Evolutionary conservation across 2,888 invertebrate species (phyloP).

Genomic region (Sinodicranocentrus sp.): DNA sequence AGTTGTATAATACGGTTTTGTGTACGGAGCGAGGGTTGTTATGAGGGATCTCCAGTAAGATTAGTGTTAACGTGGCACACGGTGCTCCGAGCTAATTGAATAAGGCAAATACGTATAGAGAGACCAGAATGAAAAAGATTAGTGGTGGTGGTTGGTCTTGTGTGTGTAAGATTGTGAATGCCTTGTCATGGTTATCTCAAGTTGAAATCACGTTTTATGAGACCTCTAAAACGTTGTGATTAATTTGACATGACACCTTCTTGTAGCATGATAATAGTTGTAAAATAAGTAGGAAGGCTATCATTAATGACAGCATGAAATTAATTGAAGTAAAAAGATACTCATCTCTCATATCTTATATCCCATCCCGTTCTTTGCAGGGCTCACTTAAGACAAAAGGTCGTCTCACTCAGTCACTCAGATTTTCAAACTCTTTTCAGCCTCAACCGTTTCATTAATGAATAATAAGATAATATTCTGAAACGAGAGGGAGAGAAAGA

Average conservation of each 20-base stretch:
- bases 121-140: constrained; percentile 12
- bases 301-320: constrained; percentile 68
- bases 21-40: background rate
- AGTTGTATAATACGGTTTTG: background rate
- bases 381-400: constrained; percentile 47
- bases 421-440: constrained; percentile 24
- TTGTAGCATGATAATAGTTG: constrained; percentile 59
- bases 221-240: constrained; percentile 46
- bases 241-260: constrained; percentile 67
- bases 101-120: background rate
- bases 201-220: constrained; percentile 54
- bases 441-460: constrained; percentile 36
- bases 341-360: constrained; percentile 6
- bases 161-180: constrained; percentile 39
- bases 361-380: background rate
- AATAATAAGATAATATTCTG: constrained; percentile 41
- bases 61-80: background rate
- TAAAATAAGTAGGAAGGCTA: constrained; percentile 61
- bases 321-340: constrained; percentile 58
- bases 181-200: constrained; percentile 58
- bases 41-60: constrained; percentile 27
- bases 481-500: constrained; percentile 16
- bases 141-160: constrained; percentile 5
- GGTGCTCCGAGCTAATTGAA: constrained; percentile 7
- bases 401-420: constrained; percentile 41